Evolutionary conservation across 2,113 vertebrate species (phyloP).

Genomic region (Anarhynchus alexandrinus): DNA sequence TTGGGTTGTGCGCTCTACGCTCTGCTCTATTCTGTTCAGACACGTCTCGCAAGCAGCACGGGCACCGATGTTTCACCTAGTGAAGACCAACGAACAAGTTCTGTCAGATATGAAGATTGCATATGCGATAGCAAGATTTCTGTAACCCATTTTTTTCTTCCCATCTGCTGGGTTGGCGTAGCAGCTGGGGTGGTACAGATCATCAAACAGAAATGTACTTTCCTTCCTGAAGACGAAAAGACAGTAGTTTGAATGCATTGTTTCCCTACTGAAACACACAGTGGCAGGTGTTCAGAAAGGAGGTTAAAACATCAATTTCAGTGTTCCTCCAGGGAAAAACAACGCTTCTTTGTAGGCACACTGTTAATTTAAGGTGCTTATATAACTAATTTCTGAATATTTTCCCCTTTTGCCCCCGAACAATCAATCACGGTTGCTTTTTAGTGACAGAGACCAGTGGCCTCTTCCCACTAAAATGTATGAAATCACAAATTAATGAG

Average conservation of each 20-base stretch:
- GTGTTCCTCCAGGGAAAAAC: neutral
- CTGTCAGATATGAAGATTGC: neutral
- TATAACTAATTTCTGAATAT: neutral
- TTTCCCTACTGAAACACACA: neutral
- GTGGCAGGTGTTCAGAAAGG: neutral
- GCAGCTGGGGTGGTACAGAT: neutral
- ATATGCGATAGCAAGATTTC: neutral
- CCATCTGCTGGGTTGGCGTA: neutral
- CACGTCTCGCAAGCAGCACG: neutral
- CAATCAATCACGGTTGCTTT: neutral
- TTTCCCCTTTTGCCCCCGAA: neutral
- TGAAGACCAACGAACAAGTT: neutral
- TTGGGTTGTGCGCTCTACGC: fast-evolving
- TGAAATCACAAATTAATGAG: neutral
- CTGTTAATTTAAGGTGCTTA: neutral
- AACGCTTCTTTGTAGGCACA: neutral
- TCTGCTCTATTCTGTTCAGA: neutral
- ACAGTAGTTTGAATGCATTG: fast-evolving
- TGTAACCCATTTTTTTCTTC: fast-evolving
- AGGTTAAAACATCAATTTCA: neutral
- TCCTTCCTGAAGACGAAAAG: fast-evolving
- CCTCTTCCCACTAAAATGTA: neutral
- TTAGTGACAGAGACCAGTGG: neutral
- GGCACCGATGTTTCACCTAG: neutral
- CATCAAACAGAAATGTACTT: neutral